Base-by-base conservation (phyloP, 64 coral and sea anemone species). In the Stichodactyla helianthus region DNA sequence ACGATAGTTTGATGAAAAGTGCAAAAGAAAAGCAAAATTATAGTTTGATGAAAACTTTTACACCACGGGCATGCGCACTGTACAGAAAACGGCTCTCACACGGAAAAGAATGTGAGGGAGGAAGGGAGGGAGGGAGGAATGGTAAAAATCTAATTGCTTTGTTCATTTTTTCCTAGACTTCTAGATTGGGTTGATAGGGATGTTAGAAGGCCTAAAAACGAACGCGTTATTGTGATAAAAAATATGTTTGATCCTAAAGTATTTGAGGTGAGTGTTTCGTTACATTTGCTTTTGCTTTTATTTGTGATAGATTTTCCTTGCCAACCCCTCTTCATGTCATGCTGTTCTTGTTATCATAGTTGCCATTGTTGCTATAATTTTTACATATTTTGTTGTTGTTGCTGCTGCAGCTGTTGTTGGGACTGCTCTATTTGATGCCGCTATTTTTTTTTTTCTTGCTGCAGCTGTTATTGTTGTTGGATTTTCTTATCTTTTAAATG, bases 161-260 rank as follows among this genome's bases (percentile, higher is more conserved):
- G 25, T 74, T 58, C 55, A 27, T 74, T 81, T 77, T 13, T 90
- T 62, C 50, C 52, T 54, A 99, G 97, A 83, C 84, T 99, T 68
- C 79, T 99, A n/a, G 97, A 99, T 56, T 99, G 97, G 97, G 91
- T 99, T 7, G 97, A 99, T 1, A 92, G 97, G 85, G 97, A 99
- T 68, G 63, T 87, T 19, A 95, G 88, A 81, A 68, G 82, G 10
- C 89, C 93, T 13, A 99, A 99, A 67, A 63, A 92, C 55, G 97
- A 99, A 51, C 92, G 97, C 10, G 86, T 99, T n/a, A 50, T 99
- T 78, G 83, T 99, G 23, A 93, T 99, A 26, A 99, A 93, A 64
- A 99, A 99, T 64, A 90, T 99, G 97, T 99, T 99, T 82, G 82
- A 93, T 81, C 52, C 70, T 5, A 86, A 95, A 77, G 93, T 88